phyloP scores from a whole-genome alignment of 2,797 vertebrate genomes.

The Artibeus jamaicensis region DNA sequence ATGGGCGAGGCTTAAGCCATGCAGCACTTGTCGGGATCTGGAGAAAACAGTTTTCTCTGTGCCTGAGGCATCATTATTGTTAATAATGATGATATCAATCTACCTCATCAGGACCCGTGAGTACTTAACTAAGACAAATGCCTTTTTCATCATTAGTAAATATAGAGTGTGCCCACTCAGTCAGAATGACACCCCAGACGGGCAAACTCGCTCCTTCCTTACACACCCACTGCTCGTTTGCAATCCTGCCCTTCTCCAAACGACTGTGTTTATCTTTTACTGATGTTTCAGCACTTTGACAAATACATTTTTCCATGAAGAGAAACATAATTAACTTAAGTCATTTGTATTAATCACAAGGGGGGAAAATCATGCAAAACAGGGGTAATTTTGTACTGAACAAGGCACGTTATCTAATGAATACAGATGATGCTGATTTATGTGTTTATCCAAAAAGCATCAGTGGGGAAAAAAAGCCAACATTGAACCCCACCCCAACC shows the following conservation, averaged over 20 bases:
- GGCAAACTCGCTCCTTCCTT: not conserved
- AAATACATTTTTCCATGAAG: constrained; percentile 83
- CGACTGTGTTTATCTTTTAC: constrained; percentile 78
- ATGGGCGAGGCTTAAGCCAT: not conserved
- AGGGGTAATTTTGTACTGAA: constrained; percentile 80
- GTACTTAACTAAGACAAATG: constrained; percentile 72
- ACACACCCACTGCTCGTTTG: constrained; percentile 32
- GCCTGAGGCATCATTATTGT: constrained; percentile 61
- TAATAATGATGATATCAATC: constrained; percentile 68
- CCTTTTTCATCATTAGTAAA: constrained; percentile 61
- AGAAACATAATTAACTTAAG: constrained; percentile 84
- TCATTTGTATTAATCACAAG: constrained; percentile 87
- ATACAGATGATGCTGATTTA: constrained; percentile 85
- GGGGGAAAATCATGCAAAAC: constrained; percentile 79
- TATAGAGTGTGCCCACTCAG: constrained; percentile 9
- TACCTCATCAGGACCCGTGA: constrained; percentile 41
- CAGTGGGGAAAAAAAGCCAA: constrained; percentile 32
- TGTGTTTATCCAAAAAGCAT: constrained; percentile 81
- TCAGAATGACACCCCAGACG: constrained; percentile 49
- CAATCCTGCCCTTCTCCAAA: constrained; percentile 51
- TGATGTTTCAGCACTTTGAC: constrained; percentile 80
- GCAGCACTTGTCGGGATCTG: not conserved
- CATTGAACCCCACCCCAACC: not conserved
- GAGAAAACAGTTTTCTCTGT: not conserved
- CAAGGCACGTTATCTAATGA: constrained; percentile 79